Evolutionary conservation across 2,113 vertebrate genomes (phyloP).

Genomic region (Potamarius usumacintae): DNA sequence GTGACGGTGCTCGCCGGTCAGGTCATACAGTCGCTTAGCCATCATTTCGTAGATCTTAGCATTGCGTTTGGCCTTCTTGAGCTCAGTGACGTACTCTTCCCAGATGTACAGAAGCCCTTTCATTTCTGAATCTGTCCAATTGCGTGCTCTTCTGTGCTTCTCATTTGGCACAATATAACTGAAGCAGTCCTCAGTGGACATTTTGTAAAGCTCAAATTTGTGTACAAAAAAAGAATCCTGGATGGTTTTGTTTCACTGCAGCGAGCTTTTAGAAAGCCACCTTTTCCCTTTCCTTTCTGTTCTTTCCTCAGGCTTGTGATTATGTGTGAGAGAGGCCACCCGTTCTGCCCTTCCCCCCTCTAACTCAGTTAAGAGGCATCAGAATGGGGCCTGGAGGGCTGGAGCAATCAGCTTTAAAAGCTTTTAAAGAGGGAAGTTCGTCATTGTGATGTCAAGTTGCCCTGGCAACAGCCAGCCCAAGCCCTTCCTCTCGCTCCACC

Average conservation of each 20-base stretch:
- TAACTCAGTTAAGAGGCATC: constrained; percentile 88
- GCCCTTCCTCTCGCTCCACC: constrained; percentile 62
- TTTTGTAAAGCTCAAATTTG: constrained; percentile 58
- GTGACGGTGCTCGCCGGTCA: constrained; percentile 93
- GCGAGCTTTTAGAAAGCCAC: constrained; percentile 40
- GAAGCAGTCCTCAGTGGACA: constrained; percentile 88
- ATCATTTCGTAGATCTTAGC: constrained; percentile 98
- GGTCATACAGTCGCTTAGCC: constrained; percentile 93
- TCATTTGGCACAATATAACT: constrained; percentile 85
- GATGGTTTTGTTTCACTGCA: constrained; percentile 33
- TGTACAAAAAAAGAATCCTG: constrained; percentile 29
- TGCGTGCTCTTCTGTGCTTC: constrained; percentile 94
- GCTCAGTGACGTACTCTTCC: constrained; percentile 94
- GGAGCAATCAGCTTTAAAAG: constrained; percentile 99
- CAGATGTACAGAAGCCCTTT: constrained; percentile 93
- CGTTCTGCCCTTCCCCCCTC: constrained; percentile 81
- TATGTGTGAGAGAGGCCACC: constrained; percentile 52
- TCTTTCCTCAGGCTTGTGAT: constrained; percentile 46
- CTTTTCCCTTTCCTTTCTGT: constrained; percentile 30
- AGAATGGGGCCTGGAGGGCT: constrained; percentile 96
- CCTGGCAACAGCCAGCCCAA: constrained; percentile 91
- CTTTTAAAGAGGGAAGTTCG: constrained; percentile 97
- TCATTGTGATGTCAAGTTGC: constrained; percentile 99
- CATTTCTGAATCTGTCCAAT: constrained; percentile 98
- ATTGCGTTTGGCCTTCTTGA: constrained; percentile 96